Evolutionary conservation across 1,140 invertebrate species (phyloP).

Genomic region (Pseudoatta argentina): DNA sequence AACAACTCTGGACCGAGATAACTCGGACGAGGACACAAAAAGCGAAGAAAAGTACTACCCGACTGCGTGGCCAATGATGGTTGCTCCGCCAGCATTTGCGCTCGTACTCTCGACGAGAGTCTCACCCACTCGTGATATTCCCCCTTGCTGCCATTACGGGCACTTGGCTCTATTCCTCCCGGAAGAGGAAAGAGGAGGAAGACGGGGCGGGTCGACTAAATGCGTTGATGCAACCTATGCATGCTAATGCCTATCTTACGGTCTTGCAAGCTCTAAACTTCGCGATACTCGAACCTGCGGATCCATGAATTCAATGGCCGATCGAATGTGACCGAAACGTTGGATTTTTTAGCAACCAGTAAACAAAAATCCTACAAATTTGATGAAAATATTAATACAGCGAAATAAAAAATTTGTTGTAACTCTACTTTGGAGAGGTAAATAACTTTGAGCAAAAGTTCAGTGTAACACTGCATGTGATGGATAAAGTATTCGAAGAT

Average conservation of each 20-base stretch:
- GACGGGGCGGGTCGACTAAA: constrained; percentile 77
- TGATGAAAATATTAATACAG: neutral
- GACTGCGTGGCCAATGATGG: constrained; percentile 17
- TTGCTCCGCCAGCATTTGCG: constrained; percentile 27
- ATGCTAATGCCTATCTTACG: constrained; percentile 82
- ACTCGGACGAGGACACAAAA: constrained; percentile 51
- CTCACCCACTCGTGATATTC: neutral
- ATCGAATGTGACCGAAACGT: constrained; percentile 37
- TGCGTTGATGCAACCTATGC: constrained; percentile 81
- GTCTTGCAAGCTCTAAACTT: constrained; percentile 72
- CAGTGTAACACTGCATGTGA: constrained; percentile 5
- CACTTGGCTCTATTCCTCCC: constrained; percentile 22
- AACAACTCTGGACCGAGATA: neutral
- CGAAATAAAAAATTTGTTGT: neutral
- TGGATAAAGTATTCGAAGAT: constrained; percentile 21
- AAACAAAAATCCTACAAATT: constrained; percentile 33
- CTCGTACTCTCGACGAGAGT: constrained; percentile 22
- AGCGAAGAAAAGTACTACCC: constrained; percentile 53
- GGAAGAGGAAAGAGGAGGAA: constrained; percentile 50
- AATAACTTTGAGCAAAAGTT: constrained; percentile 21
- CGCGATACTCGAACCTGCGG: constrained; percentile 76
- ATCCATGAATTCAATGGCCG: constrained; percentile 62
- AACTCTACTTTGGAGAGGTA: neutral
- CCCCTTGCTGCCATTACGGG: neutral
- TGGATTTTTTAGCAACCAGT: constrained; percentile 52